Conservation (phyloP, 2,888 invertebrate species). For the Drosophila anomelani region DNA sequence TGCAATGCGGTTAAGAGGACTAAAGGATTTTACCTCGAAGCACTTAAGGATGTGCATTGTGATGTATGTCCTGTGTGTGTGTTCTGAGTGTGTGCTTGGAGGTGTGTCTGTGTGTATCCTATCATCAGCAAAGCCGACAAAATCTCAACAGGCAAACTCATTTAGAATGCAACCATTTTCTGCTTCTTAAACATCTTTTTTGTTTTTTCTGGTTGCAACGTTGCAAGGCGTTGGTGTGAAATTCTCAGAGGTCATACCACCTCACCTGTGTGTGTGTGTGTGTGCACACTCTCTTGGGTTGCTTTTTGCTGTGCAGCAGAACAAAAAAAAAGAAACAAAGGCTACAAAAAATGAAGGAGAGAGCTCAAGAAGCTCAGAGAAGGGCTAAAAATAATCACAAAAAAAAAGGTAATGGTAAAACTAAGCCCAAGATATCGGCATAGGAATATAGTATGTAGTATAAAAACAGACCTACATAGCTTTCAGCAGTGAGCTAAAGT, state of each 20-base stretch:
- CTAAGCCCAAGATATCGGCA: constrained; percentile 4
- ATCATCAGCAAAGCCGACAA: constrained; percentile 50
- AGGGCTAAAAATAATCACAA: constrained; percentile 30
- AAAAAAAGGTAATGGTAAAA: constrained; percentile 6
- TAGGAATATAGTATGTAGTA: background rate
- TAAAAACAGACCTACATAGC: background rate
- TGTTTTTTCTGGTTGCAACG: constrained; percentile 32
- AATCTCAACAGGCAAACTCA: constrained; percentile 73
- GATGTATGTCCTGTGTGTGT: background rate
- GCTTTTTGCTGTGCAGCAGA: background rate
- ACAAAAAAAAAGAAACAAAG: constrained; percentile 4
- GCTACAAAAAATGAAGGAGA: background rate
- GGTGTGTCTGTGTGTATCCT: constrained; percentile 35
- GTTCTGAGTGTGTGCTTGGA: background rate
- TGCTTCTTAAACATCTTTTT: background rate
- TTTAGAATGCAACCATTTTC: constrained; percentile 67
- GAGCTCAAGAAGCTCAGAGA: background rate
- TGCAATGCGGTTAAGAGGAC: background rate
- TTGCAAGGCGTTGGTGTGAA: constrained; percentile 63
- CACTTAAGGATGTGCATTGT: background rate
- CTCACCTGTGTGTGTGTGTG: constrained; percentile 9
- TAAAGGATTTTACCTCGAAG: background rate
- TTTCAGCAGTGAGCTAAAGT: background rate
- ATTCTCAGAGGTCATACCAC: constrained; percentile 23
- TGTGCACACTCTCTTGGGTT: background rate